These are phyloP conservation scores for Rhagoletis pomonella DNA, from an alignment of 1,140 invertebrate genomes.

Conservation along the genomic window DNA sequence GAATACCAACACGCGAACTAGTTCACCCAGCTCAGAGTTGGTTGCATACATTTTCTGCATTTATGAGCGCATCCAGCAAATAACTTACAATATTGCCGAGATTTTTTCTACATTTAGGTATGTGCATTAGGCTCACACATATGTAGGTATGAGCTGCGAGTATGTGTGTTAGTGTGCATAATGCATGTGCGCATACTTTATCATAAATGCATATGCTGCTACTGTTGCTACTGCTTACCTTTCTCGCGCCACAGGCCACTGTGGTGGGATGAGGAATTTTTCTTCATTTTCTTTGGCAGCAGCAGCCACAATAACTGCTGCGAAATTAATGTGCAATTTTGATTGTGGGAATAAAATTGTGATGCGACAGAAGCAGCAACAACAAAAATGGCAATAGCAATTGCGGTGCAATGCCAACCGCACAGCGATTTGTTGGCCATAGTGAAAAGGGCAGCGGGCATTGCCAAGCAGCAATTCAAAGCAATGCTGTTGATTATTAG, in stretches of 20 bases:
- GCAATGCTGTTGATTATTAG: conserved; percentile 36
- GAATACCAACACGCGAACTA: conserved; percentile 35
- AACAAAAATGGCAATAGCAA: background rate
- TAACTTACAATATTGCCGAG: background rate
- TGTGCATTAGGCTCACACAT: background rate
- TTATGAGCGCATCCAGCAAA: conserved; percentile 50
- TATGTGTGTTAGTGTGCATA: background rate
- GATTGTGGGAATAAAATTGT: conserved; percentile 47
- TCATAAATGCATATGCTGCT: conserved; percentile 12
- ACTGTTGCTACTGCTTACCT: background rate
- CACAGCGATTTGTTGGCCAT: conserved; percentile 29
- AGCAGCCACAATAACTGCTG: background rate
- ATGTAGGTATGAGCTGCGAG: background rate
- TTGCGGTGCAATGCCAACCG: conserved; percentile 34
- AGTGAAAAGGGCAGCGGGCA: conserved; percentile 49
- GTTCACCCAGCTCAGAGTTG: conserved; percentile 35
- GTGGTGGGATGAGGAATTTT: conserved; percentile 36
- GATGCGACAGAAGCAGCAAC: background rate
- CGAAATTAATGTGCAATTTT: conserved; percentile 52
- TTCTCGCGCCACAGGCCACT: background rate
- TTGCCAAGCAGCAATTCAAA: conserved; percentile 19
- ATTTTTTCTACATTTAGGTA: background rate
- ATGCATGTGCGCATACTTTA: background rate
- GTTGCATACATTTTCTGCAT: conserved; percentile 21
- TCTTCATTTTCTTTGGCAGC: background rate